Conservation (phyloP, 2,797 vertebrate genomes). For the Darevskia mixta region DNA sequence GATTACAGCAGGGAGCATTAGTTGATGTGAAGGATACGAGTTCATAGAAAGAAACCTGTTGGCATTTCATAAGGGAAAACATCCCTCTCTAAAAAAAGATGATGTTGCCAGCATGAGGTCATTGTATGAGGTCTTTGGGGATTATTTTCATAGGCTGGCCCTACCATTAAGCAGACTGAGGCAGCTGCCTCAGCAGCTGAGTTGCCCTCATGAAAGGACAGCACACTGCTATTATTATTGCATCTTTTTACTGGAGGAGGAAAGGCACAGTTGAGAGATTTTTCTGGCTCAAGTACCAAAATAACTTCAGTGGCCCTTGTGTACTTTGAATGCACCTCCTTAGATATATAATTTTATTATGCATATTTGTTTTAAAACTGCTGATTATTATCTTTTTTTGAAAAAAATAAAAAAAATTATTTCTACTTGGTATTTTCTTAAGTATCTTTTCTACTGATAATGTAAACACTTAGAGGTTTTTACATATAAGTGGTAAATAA, state of each 20-base stretch:
- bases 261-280: not conserved
- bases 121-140: not conserved
- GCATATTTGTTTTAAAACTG: too few relatives aligned
- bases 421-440: too few relatives aligned
- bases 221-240: not conserved
- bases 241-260: not conserved
- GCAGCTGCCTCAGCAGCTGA: not conserved
- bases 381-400: too few relatives aligned
- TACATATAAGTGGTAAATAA: too few relatives aligned
- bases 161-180: not conserved
- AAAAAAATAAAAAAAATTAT: too few relatives aligned
- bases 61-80: not conserved
- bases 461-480: too few relatives aligned
- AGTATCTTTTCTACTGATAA: too few relatives aligned
- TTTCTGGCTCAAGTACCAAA: not conserved
- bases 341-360: too few relatives aligned
- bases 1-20: not conserved
- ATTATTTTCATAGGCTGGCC: not conserved
- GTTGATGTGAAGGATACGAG: not conserved
- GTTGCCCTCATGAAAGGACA: not conserved
- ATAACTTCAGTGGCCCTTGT: not conserved
- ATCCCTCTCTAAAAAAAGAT: not conserved
- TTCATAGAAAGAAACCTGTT: constrained; percentile 1
- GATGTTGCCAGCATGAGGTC: not conserved
- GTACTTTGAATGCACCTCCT: too few relatives aligned